Percentiles rank a stretch among this genome's conserved stretches.
Evolutionary conservation across 2,797 vertebrate genomes (phyloP).

Genomic region (Zalophus californianus): DNA sequence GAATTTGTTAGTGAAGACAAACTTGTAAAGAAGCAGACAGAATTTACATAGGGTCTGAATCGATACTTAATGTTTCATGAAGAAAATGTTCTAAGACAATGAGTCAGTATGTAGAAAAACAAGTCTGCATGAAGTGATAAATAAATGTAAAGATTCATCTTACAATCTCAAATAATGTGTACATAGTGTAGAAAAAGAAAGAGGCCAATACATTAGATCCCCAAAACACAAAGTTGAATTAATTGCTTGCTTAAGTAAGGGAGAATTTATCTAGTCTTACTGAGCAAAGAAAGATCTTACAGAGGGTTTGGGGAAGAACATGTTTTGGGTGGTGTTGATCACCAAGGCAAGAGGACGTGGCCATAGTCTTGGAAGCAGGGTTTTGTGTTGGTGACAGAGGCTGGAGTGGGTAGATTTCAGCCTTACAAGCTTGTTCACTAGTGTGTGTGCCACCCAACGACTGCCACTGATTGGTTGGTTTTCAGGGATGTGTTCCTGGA

Average conservation of each 20-base stretch:
- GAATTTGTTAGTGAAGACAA: not conserved
- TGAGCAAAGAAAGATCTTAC: not conserved
- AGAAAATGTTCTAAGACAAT: not conserved
- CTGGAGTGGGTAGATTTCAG: not conserved
- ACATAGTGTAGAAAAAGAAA: not conserved
- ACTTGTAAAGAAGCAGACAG: not conserved
- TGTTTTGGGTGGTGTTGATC: not conserved
- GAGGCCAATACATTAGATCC: not conserved
- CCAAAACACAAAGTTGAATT: not conserved
- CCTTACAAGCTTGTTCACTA: not conserved
- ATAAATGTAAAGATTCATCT: not conserved
- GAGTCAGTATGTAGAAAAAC: not conserved
- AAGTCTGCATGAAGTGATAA: not conserved
- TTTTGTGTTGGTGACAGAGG: not conserved
- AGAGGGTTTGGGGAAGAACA: not conserved
- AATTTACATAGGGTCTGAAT: not conserved
- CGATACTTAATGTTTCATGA: not conserved
- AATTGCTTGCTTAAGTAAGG: not conserved
- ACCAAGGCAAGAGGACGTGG: not conserved
- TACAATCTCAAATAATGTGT: not conserved
- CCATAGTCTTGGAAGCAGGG: not conserved
- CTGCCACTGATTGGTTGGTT: not conserved
- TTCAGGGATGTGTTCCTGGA: not conserved
- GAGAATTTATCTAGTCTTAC: not conserved
- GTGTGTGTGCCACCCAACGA: accelerated